These are phyloP conservation scores for Harpalus rubripes DNA, from an alignment of 2,888 invertebrate genomes.

Conservation along the genomic window DNA sequence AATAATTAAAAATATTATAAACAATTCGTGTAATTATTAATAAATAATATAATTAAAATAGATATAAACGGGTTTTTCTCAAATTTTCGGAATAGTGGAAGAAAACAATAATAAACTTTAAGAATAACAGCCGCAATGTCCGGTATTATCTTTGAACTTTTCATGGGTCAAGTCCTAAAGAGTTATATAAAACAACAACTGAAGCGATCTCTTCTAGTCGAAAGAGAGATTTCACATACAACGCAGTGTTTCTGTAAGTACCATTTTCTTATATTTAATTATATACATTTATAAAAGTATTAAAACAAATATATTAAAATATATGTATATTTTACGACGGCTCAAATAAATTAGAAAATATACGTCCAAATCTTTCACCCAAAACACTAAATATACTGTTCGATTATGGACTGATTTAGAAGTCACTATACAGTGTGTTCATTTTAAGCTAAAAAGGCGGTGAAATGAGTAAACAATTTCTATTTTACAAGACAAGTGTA, in stretches of 20 bases:
- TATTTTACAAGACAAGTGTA: no score
- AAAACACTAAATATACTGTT: no score
- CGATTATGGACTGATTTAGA: no score
- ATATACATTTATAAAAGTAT: background rate
- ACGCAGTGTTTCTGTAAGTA: background rate
- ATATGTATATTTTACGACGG: no score
- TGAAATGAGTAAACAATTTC: no score
- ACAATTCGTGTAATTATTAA: background rate
- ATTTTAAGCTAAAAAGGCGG: no score
- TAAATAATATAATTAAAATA: slow-evolving; percentile 25
- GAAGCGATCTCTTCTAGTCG: slow-evolving; percentile 16
- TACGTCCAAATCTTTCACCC: no score
- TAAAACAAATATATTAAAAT: background rate
- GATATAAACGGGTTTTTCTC: slow-evolving; percentile 43
- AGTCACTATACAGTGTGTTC: no score
- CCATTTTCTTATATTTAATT: background rate
- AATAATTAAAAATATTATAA: no score
- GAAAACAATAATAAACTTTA: background rate
- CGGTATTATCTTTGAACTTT: slow-evolving; percentile 32
- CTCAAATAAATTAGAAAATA: no score
- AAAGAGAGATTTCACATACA: background rate
- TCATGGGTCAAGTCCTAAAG: slow-evolving; percentile 34
- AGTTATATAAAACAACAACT: slow-evolving; percentile 26
- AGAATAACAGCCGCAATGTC: background rate
- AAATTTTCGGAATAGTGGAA: slow-evolving; percentile 46